Percentiles rank a stretch among this genome's conserved stretches.
phyloP scores from a whole-genome alignment of 2,797 vertebrate species.

The Macroramphosus scolopax region DNA sequence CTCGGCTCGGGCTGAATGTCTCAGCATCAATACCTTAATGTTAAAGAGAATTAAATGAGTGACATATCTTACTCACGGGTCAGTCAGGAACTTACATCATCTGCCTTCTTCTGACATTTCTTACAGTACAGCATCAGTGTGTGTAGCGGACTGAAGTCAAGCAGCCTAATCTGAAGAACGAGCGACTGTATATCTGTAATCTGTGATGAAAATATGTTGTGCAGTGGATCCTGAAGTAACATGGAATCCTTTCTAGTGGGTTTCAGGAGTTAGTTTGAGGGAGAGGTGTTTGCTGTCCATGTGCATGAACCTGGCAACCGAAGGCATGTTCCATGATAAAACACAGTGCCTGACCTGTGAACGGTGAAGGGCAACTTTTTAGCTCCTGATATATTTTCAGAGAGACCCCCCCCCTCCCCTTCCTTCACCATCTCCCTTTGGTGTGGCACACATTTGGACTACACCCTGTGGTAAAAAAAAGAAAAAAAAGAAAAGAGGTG shows the following conservation, averaged over 20 bases:
- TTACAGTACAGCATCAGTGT: too few species aligned
- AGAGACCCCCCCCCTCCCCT: constrained; percentile 12
- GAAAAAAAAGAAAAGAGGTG: constrained; percentile 40
- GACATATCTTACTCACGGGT: constrained; percentile 20
- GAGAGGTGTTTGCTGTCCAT: constrained; percentile 32
- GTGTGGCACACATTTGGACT: constrained; percentile 67
- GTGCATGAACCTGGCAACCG: constrained; percentile 32
- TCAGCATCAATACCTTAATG: constrained; percentile 10
- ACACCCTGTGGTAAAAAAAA: constrained; percentile 50
- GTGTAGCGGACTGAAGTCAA: too few species aligned
- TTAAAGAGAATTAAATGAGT: constrained; percentile 19
- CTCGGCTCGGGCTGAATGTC: constrained; percentile 23
- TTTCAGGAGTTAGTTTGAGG: constrained; percentile 26
- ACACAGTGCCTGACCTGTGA: constrained; percentile 57
- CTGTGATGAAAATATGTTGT: neutral
- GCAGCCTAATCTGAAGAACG: neutral
- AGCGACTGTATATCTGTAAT: neutral
- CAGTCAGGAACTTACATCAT: constrained; percentile 16
- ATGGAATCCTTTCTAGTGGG: constrained; percentile 26
- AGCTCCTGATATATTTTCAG: constrained; percentile 53
- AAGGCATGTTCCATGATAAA: constrained; percentile 49
- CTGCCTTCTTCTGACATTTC: constrained; percentile 19
- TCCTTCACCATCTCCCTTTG: constrained; percentile 48
- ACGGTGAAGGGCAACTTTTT: constrained; percentile 40
- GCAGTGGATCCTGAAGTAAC: constrained; percentile 20